A percentile compares a stretch with the other conserved stretches of the same genome.
phyloP scores from a whole-genome alignment of 2,888 invertebrate species.

The Gymnosoma rotundatum region DNA sequence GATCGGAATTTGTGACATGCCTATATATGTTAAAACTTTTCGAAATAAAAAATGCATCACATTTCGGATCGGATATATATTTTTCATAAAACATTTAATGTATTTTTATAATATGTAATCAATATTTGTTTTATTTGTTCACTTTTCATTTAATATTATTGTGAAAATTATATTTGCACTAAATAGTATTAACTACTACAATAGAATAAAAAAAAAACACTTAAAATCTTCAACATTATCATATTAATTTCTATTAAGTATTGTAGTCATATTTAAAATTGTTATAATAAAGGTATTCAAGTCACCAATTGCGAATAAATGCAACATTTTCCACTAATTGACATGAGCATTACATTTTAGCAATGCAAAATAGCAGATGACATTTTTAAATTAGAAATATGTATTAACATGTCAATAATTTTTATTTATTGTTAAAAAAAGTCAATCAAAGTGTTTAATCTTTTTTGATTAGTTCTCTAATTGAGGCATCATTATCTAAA shows the following conservation, averaged over 20 bases:
- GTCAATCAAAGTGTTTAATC: no score
- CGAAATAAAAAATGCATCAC: background rate
- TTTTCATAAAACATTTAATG: constrained; percentile 61
- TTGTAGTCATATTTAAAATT: constrained; percentile 29
- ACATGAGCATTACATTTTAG: no score
- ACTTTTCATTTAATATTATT: constrained; percentile 44
- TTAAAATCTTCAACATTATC: constrained; percentile 66
- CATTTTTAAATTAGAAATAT: no score
- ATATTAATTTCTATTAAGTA: constrained; percentile 33
- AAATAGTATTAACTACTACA: constrained; percentile 67
- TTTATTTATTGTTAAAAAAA: no score
- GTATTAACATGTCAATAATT: no score
- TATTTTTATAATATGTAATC: constrained; percentile 53
- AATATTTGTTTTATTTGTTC: constrained; percentile 45
- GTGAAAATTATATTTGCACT: constrained; percentile 70
- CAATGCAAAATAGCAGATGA: no score
- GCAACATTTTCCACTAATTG: no score
- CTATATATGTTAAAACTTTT: background rate
- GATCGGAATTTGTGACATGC: no score
- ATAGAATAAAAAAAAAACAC: constrained; percentile 55
- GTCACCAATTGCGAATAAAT: no score
- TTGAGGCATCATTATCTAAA: no score
- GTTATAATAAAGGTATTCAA: background rate
- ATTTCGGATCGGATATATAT: background rate
- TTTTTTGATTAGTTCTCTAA: no score